A percentile compares a stretch with the other conserved stretches of the same genome.
Evolutionary conservation across 2,113 vertebrate genomes (phyloP).

Genomic region (Ellobius talpinus): DNA sequence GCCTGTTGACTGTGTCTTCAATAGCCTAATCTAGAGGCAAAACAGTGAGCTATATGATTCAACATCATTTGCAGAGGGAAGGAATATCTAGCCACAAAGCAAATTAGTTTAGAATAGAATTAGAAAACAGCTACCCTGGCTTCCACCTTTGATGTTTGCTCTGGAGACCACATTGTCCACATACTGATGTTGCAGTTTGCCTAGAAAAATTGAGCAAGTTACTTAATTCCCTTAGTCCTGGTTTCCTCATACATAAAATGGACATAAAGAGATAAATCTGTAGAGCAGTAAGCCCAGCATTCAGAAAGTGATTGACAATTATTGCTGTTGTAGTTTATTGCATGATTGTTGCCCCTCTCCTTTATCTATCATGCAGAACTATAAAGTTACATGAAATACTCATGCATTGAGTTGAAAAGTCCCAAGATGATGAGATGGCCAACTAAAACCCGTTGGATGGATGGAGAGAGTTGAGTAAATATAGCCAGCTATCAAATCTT

Average conservation of each 20-base stretch:
- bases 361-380: not conserved
- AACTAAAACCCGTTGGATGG: not conserved
- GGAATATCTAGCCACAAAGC: not conserved
- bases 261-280: not conserved
- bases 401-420: not conserved
- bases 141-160: not conserved
- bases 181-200: not conserved
- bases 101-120: not conserved
- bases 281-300: not conserved
- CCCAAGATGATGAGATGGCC: not conserved
- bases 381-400: not conserved
- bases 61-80: not conserved
- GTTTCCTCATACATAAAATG: not conserved
- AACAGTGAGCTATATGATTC: not conserved
- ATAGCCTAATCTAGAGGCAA: not conserved
- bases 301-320: slow-evolving; percentile 5
- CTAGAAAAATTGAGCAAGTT: not conserved
- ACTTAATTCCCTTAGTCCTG: not conserved
- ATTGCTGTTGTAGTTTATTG: not conserved
- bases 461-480: not conserved
- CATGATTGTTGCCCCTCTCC: not conserved
- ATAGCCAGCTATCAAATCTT: not conserved
- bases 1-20: not conserved
- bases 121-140: not conserved
- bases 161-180: not conserved